These are phyloP conservation scores for Lasioglossum baleicum DNA, from an alignment of 1,140 invertebrate genomes.

Conservation along the genomic window DNA sequence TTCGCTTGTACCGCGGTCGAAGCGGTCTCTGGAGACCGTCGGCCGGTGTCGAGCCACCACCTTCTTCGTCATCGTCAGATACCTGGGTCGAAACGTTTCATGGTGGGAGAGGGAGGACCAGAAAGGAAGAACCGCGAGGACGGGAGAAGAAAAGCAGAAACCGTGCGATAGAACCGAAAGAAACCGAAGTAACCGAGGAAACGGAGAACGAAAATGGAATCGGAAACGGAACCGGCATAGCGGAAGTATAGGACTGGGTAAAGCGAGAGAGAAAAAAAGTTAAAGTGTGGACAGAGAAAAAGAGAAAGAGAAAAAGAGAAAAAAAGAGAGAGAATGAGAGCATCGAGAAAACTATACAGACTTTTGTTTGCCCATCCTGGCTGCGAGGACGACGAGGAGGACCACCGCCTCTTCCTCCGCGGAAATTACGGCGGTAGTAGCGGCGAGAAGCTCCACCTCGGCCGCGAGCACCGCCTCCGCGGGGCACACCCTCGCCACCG, in stretches of 20 bases:
- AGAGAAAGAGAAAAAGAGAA: too few species aligned
- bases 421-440: conserved; percentile 84
- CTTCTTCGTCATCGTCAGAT: conserved; percentile 55
- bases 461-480: conserved; percentile 77
- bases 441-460: conserved; percentile 81
- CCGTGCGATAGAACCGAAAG: background rate
- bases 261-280: too few species aligned
- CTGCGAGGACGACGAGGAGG: conserved; percentile 80
- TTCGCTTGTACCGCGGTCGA: conserved; percentile 62
- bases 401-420: conserved; percentile 81
- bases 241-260: too few species aligned
- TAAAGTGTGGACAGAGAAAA: too few species aligned
- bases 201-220: background rate
- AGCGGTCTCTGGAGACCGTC: conserved; percentile 49
- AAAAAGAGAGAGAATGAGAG: too few species aligned
- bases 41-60: conserved; percentile 44
- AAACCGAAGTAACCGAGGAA: background rate
- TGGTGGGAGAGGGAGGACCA: background rate
- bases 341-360: conserved; percentile 6
- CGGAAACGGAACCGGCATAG: too few species aligned
- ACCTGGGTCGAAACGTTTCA: conserved; percentile 39
- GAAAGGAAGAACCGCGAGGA: background rate
- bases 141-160: background rate
- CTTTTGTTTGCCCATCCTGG: conserved; percentile 81
- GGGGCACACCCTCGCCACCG: conserved; percentile 72